Evolutionary conservation across 2,113 vertebrate genomes (phyloP).

Genomic region (Arenaria interpres): DNA sequence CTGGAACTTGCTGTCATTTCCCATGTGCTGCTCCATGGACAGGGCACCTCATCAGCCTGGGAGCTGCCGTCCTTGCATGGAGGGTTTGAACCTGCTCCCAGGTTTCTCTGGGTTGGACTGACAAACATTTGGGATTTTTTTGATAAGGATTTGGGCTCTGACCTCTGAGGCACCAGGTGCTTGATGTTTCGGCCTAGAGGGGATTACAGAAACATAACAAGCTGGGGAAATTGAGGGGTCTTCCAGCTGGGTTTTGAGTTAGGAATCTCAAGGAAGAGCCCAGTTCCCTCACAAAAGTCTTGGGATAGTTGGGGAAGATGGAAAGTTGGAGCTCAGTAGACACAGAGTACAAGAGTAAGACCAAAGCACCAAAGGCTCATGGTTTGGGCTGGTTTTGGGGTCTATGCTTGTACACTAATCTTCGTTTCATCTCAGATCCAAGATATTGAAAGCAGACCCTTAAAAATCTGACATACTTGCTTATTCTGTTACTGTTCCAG

Average conservation of each 20-base stretch:
- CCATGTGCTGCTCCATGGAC: not conserved
- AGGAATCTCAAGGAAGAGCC: not conserved
- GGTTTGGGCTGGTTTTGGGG: not conserved
- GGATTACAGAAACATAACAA: not conserved
- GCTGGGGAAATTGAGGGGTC: not conserved
- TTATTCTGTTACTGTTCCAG: not conserved
- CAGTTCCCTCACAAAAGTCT: not conserved
- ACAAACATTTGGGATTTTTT: not conserved
- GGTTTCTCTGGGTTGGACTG: not conserved
- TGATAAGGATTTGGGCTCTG: not conserved
- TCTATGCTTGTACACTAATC: not conserved
- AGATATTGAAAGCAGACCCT: not conserved
- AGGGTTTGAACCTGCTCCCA: not conserved
- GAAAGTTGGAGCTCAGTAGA: not conserved
- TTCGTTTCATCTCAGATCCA: not conserved
- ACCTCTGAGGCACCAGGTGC: not conserved
- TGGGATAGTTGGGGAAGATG: not conserved
- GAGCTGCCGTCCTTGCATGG: not conserved
- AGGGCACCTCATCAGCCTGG: not conserved
- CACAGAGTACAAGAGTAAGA: fast-evolving
- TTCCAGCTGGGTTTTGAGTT: not conserved
- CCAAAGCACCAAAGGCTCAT: not conserved
- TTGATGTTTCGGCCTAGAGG: not conserved
- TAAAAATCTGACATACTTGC: not conserved
- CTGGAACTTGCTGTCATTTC: not conserved